Conservation (phyloP, 2,113 vertebrate genomes). For the Trinectes maculatus region DNA sequence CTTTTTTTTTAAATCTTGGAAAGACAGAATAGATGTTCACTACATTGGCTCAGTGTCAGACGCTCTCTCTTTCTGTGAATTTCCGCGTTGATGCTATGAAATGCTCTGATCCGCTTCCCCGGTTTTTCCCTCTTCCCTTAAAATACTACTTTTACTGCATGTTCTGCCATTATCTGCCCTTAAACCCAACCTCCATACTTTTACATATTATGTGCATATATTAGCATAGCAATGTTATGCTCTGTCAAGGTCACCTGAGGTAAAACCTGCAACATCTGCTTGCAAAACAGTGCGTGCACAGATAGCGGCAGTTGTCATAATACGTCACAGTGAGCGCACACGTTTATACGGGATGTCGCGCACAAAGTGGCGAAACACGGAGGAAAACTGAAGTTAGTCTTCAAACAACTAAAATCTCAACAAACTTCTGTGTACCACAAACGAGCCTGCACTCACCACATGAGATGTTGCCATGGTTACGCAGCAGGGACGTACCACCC, state of each 20-base stretch:
- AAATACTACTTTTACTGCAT: not conserved
- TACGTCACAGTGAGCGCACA: not conserved
- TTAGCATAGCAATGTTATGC: constrained; percentile 9
- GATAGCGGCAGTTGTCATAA: not conserved
- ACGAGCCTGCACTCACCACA: not conserved
- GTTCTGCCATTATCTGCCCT: not conserved
- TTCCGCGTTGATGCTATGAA: constrained; percentile 10
- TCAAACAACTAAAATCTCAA: constrained; percentile 11
- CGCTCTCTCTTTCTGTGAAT: not conserved
- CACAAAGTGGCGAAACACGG: constrained; percentile 4
- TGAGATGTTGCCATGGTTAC: constrained; percentile 57
- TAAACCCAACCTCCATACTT: too few relatives aligned
- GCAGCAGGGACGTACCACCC: constrained; percentile 43
- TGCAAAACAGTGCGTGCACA: not conserved
- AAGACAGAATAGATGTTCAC: constrained; percentile 27
- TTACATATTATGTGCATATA: constrained; percentile 17
- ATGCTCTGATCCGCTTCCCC: not conserved
- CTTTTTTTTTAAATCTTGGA: constrained; percentile 13
- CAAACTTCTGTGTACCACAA: not conserved
- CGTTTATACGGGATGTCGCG: not conserved
- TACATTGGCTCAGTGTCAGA: constrained; percentile 14
- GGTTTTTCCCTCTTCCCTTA: not conserved
- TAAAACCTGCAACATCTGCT: not conserved
- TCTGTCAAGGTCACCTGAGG: not conserved
- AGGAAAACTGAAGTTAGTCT: not conserved